Evolutionary conservation across 1,140 invertebrate species (phyloP).

Genomic region (Antheraea mylitta): DNA sequence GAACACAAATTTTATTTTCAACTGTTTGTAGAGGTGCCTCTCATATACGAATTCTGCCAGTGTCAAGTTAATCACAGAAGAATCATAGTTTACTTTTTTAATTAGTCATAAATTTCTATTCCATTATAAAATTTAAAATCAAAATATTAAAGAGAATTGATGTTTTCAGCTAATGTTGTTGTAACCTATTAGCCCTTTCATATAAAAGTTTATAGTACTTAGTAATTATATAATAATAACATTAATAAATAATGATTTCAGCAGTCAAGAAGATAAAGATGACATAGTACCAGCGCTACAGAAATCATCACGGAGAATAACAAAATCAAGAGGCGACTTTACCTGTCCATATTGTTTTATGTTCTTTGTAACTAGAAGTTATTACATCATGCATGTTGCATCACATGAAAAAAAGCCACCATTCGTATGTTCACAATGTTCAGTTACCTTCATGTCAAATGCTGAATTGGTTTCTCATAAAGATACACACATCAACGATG

Average conservation of each 20-base stretch:
- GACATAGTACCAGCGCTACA: neutral
- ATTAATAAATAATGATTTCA: neutral
- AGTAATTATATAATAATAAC: no score
- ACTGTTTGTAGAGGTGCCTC: no score
- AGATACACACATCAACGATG: neutral
- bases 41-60: no score
- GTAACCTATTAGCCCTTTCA: no score
- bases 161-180: no score
- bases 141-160: no score
- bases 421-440: constrained; percentile 1
- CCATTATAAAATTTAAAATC: no score
- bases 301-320: neutral
- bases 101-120: no score
- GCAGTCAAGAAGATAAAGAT: neutral
- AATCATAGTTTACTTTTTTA: no score
- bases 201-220: no score
- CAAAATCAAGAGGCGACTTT: neutral
- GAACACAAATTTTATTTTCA: no score
- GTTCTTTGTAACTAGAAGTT: neutral
- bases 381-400: neutral
- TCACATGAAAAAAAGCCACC: constrained; percentile 5
- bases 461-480: constrained; percentile 3
- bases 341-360: constrained; percentile 1
- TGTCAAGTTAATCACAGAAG: no score
- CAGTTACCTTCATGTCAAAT: neutral